Evolutionary conservation across 2,113 vertebrate species (phyloP).

Genomic region (Crotophaga sulcirostris): DNA sequence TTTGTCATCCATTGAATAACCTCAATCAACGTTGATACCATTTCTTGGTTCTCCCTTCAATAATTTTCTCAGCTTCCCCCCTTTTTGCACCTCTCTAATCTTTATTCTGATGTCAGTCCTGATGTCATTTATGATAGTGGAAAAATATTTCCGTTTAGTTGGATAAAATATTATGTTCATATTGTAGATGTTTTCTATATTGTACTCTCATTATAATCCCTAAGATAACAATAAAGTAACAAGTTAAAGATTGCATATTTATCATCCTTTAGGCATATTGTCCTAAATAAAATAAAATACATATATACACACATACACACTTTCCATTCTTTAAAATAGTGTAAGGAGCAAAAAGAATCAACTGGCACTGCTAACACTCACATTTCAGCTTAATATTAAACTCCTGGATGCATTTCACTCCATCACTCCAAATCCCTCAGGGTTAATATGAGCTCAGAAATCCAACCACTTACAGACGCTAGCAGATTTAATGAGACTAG

Average conservation of each 20-base stretch:
- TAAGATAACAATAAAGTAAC: background rate
- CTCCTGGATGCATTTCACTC: background rate
- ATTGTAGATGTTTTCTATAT: background rate
- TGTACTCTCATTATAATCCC: background rate
- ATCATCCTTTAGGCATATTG: background rate
- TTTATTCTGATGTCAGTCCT: background rate
- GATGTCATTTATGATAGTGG: background rate
- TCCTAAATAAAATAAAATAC: background rate
- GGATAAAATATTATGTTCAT: background rate
- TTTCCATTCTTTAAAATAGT: background rate
- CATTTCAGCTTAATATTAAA: background rate
- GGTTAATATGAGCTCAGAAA: conserved; percentile 25
- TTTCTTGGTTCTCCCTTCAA: background rate
- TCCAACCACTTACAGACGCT: background rate
- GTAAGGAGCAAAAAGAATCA: background rate
- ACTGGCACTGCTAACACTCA: background rate
- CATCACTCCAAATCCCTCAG: background rate
- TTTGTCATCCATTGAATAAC: background rate
- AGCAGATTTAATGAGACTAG: conserved; percentile 53
- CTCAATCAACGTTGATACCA: background rate
- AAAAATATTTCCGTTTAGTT: background rate
- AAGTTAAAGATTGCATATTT: background rate
- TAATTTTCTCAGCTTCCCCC: background rate
- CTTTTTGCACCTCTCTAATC: background rate
- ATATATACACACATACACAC: background rate